phyloP scores from a whole-genome alignment of 2,113 vertebrate species.

The Cettia cetti region DNA sequence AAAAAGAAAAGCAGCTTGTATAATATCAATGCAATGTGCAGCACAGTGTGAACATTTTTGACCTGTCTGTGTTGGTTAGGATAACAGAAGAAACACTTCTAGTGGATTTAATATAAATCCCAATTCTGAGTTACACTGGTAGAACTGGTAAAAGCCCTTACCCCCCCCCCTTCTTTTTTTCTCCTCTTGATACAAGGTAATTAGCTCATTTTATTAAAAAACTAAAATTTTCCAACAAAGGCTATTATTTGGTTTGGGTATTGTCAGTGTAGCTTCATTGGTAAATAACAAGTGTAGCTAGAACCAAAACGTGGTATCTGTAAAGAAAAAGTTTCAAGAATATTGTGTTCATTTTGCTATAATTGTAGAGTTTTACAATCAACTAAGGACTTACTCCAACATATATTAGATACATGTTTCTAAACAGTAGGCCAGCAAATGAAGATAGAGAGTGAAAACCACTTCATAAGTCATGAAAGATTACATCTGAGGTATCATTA shows the following conservation, averaged over 20 bases:
- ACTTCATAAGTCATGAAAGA: not conserved
- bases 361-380: not conserved
- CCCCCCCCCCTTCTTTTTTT: fast-evolving
- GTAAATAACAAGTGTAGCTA: not conserved
- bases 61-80: not conserved
- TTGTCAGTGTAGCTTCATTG: not conserved
- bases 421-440: not conserved
- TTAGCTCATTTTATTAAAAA: not conserved
- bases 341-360: not conserved
- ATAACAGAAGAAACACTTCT: not conserved
- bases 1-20: not conserved
- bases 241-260: not conserved
- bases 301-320: not conserved
- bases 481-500: not conserved
- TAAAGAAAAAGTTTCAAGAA: not conserved
- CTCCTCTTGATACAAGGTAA: not conserved
- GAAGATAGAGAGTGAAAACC: not conserved
- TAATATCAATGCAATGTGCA: not conserved
- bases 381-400: not conserved
- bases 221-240: not conserved
- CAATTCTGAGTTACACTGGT: not conserved
- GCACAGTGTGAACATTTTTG: not conserved
- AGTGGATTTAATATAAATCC: not conserved
- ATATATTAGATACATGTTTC: not conserved
- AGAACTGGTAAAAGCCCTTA: not conserved